phyloP scores from a whole-genome alignment of 1,140 invertebrate genomes.

The Eueides isabella region DNA sequence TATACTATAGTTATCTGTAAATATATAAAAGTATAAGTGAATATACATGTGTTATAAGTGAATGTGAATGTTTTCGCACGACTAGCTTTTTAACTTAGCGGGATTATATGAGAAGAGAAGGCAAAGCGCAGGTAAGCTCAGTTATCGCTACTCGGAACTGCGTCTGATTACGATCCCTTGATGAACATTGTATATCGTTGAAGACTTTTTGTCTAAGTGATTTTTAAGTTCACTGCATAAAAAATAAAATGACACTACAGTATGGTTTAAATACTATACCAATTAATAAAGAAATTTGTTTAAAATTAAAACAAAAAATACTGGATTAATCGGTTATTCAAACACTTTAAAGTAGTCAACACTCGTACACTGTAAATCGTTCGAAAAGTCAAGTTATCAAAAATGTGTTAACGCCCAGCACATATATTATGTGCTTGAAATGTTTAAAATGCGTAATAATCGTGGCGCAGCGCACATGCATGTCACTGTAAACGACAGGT shows the following conservation, averaged over 20 bases:
- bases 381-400: no score
- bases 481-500: no score
- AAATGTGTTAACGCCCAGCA: no score
- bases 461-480: no score
- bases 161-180: slow-evolving; percentile 41
- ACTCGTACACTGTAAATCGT: no score
- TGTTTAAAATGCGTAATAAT: no score
- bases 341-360: no score
- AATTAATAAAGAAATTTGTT: neutral
- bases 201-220: slow-evolving; percentile 6
- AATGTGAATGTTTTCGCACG: slow-evolving; percentile 32
- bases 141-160: slow-evolving; percentile 57
- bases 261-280: neutral
- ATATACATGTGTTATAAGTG: slow-evolving; percentile 25
- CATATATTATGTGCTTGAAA: no score
- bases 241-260: neutral
- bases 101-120: slow-evolving; percentile 41
- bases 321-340: no score
- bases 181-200: slow-evolving; percentile 25
- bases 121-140: slow-evolving; percentile 55
- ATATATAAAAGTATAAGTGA: neutral
- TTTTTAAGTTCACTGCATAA: neutral
- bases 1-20: neutral
- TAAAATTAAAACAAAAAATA: no score
- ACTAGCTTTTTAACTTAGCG: slow-evolving; percentile 42